Base-by-base conservation (phyloP, 37 sponge, comb jelly and placozoan species). In the Tethya wilhelma region DNA sequence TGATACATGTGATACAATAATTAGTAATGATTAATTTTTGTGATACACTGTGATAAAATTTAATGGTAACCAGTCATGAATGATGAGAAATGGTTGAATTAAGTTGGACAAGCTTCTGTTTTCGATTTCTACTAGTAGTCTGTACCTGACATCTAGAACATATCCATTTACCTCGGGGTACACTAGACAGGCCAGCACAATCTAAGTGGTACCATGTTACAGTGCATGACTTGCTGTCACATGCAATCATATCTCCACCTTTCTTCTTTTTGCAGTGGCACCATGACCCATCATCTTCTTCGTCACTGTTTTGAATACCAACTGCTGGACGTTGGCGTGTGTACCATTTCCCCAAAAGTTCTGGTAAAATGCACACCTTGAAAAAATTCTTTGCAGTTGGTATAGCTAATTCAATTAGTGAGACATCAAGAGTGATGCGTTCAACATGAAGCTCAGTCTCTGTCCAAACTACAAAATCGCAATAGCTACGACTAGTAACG, bases 281-380 rank as follows among this genome's bases (percentile, higher is more conserved):
- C 75, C 79, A 86, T 2, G 20, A 64, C 20, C 80, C 87, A 40
- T 63, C 57, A 71, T 79, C 79, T 36, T 78, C 79, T 31, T 78
- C 74, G 12, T 46, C 65, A 22, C 2, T 44, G 6, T 23, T 19
- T 6, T 67, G 42, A 46, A 67, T 4, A 9, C 14, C 53, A 49
- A 14, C 9, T 22, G 3, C 3, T 5, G 71, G 49, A 19, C 7
- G 7, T 2, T 84, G 76, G 29, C 75, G 49, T 8, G 85, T 68
- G 44, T 57, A 84, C 77, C 69, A 84, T 38, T 84, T 84, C 30
- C 85, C 85, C 8, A 75, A 28, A 31, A 84, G 77, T 23, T 84
- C 77, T 31, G 85, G 85, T 41, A 76, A 69, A n/a, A 84, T 38
- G 38, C 63, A 75, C 44, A 76, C n/a, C 6, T 34, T 38, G n/a